Conservation (phyloP, 1,140 invertebrate species). For the Aphaenogaster floridana region DNA sequence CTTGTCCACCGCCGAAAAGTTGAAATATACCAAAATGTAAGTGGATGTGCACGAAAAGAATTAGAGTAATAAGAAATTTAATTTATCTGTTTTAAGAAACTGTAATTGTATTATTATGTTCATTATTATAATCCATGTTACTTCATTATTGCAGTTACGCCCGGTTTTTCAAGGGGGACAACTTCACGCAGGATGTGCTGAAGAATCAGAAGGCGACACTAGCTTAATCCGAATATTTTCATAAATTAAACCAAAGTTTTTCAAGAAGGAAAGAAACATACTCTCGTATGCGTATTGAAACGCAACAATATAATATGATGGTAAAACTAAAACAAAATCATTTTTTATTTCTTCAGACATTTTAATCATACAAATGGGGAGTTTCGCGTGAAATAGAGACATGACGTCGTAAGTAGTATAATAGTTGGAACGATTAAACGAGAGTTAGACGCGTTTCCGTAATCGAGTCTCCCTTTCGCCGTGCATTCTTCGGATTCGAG, state of each 20-base stretch:
- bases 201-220: slow-evolving; percentile 80
- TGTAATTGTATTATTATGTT: background rate
- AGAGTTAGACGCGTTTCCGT: background rate
- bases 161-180: slow-evolving; percentile 78
- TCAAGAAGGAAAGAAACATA: background rate
- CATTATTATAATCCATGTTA: background rate
- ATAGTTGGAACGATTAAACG: background rate
- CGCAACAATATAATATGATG: background rate
- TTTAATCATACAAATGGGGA: background rate
- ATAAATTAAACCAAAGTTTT: background rate
- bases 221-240: slow-evolving; percentile 71
- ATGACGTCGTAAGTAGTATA: background rate
- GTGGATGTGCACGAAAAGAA: slow-evolving; percentile 28
- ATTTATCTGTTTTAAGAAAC: background rate
- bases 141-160: slow-evolving; percentile 79
- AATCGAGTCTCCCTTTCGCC: background rate
- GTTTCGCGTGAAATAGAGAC: background rate
- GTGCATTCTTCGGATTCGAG: background rate
- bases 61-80: background rate
- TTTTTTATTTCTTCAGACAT: background rate
- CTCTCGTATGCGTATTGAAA: background rate
- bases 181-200: slow-evolving; percentile 64
- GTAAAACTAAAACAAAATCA: background rate
- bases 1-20: slow-evolving; percentile 88
- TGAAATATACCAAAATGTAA: slow-evolving; percentile 90